Percentiles rank a stretch among this genome's conserved stretches.
Conservation (phyloP, 2,113 vertebrate genomes). For the Lepisosteus osseus region DNA sequence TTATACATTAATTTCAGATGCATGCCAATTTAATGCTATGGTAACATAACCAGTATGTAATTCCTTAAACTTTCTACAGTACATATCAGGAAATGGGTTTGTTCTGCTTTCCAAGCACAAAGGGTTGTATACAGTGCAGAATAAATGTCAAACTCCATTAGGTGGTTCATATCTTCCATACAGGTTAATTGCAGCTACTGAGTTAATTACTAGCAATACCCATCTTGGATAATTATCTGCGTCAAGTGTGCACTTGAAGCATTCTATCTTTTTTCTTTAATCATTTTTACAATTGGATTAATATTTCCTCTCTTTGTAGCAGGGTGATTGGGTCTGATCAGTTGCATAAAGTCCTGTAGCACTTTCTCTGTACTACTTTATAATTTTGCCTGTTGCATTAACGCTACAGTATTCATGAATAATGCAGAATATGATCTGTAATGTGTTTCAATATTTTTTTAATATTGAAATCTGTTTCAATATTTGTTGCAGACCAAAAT, state of each 20-base stretch:
- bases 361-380: not conserved
- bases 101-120: not conserved
- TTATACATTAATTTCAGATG: constrained; percentile 2
- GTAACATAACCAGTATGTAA: not conserved
- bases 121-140: not conserved
- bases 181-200: not conserved
- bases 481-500: no score
- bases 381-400: constrained; percentile 13
- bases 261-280: not conserved
- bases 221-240: not conserved
- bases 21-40: not conserved
- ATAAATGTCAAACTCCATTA: not conserved
- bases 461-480: no score
- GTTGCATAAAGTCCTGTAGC: not conserved
- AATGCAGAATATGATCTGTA: constrained; percentile 20
- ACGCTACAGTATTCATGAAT: constrained; percentile 28
- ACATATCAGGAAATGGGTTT: not conserved
- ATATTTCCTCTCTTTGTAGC: constrained; percentile 38
- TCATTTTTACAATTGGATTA: constrained; percentile 2
- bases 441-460: constrained; percentile 1
- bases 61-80: not conserved
- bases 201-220: not conserved
- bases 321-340: constrained; percentile 38
- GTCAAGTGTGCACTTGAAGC: not conserved
- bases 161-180: not conserved